Evolutionary conservation across 2,888 invertebrate species (phyloP), one percentile per base, ranked within the genome.

Genomic region (Drymonia ruficornis): DNA sequence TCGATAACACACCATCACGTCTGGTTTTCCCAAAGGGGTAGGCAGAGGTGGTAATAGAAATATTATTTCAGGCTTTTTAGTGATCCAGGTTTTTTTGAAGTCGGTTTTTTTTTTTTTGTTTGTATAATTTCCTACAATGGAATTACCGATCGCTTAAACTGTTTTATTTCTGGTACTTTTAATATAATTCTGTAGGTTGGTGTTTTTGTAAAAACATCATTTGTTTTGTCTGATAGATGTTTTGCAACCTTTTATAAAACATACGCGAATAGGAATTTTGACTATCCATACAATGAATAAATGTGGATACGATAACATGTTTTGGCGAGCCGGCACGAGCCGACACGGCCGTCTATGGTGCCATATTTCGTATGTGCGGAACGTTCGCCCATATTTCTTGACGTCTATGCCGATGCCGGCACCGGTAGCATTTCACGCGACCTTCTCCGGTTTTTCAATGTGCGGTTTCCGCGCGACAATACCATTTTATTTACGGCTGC

Each of bases 391-490:
- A 86, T 89, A 90, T 87, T 87, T 90, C 84, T 82, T 74, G 74
- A 76, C 80, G 83, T 83, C 81, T 86, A 81, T 78, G 74, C 78
- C 81, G 61, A 80, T 80, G 73, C 76, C 74, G 70, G 74, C 73
- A 80, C 82, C 85, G 86, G 86, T 82, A 85, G 81, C 84, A 81
- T 85, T 90, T 88, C 88, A 90, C 87, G 87, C 87, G 85, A 87
- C 80, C 77, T 78, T 83, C 80, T 71, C 83, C 82, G 81, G 81
- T 86, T 86, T 88, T 88, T 88, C 80, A 82, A 89, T 85, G 83
- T 83, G 85, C 81, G 83, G 83, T 86, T 89, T 87, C 88, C 86
- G 84, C 80, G 72, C 81, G 80, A 86, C 84, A 86, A 84, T 83
- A 79, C 77, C 77, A 75, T 84, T 86, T 84, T 88, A 89, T 89